Evolutionary conservation across 2,888 invertebrate species (phyloP).

Genomic region (Herminia tarsipennalis): DNA sequence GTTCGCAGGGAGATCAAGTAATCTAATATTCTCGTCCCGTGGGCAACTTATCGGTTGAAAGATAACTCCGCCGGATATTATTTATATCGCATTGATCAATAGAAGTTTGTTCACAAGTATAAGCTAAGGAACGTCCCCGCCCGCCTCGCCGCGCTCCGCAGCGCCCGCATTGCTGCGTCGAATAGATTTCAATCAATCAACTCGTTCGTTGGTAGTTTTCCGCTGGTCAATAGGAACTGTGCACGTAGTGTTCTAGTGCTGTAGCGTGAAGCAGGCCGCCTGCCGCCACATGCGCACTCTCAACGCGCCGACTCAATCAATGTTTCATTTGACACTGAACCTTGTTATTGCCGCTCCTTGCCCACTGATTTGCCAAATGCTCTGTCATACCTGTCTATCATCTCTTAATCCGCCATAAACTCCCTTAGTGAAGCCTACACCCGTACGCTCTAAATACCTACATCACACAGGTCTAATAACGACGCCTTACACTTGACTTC

Average conservation of each 20-base stretch:
- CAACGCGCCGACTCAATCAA: no score
- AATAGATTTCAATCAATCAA: constrained; percentile 15
- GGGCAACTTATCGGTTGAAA: constrained; percentile 12
- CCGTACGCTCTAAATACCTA: no score
- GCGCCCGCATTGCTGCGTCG: constrained; percentile 10
- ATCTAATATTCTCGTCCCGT: constrained; percentile 13
- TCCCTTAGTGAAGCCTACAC: no score
- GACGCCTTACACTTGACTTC: no score
- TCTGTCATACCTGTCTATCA: no score
- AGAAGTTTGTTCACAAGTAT: constrained; percentile 1
- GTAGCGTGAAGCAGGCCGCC: neutral
- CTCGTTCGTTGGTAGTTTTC: constrained; percentile 7
- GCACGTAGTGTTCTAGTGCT: neutral
- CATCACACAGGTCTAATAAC: no score
- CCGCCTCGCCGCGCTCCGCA: neutral
- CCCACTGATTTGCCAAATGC: no score
- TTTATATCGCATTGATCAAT: constrained; percentile 3
- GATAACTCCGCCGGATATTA: constrained; percentile 20
- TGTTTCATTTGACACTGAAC: no score
- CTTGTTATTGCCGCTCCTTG: no score
- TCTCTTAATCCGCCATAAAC: no score
- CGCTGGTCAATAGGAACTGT: constrained; percentile 3
- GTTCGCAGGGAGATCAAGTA: constrained; percentile 30
- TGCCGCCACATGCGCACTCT: no score
- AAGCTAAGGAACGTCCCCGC: neutral